A percentile compares a stretch with the other conserved stretches of the same genome.
phyloP scores from a whole-genome alignment of 2,797 vertebrate genomes.

The Phalloptychus januarius region DNA sequence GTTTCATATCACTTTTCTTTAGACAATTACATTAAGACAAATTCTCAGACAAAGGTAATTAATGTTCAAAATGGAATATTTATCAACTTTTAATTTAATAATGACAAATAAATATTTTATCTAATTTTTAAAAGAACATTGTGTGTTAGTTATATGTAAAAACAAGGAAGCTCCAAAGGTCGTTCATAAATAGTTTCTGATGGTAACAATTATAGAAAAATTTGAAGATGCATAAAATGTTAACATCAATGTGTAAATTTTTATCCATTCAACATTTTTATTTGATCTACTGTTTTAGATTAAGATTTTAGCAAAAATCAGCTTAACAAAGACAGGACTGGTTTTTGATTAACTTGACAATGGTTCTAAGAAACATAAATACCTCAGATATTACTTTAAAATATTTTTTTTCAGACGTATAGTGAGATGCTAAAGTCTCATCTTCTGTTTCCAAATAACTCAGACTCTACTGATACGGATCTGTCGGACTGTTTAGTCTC shows the following conservation, averaged over 20 bases:
- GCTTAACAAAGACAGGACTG: neutral
- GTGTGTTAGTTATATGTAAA: neutral
- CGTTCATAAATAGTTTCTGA: neutral
- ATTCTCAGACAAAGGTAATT: conserved; percentile 1
- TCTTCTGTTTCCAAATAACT: neutral
- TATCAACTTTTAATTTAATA: neutral
- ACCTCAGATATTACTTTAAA: neutral
- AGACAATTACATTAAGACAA: neutral
- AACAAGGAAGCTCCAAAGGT: neutral
- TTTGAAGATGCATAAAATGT: neutral
- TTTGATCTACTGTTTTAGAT: neutral
- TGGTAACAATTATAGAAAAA: neutral
- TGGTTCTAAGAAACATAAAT: neutral
- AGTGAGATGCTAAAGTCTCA: neutral
- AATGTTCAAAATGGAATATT: neutral
- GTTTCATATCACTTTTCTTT: too few species aligned
- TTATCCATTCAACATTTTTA: neutral
- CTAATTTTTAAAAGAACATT: neutral
- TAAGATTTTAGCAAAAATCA: neutral
- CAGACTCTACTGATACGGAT: neutral
- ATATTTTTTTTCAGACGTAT: neutral
- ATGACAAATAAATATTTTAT: neutral
- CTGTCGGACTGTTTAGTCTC: neutral
- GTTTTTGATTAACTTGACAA: neutral
- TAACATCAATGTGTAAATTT: neutral